These are phyloP conservation scores for Saturnia japonica DNA, from an alignment of 2,888 invertebrate genomes.

Conservation along the genomic window DNA sequence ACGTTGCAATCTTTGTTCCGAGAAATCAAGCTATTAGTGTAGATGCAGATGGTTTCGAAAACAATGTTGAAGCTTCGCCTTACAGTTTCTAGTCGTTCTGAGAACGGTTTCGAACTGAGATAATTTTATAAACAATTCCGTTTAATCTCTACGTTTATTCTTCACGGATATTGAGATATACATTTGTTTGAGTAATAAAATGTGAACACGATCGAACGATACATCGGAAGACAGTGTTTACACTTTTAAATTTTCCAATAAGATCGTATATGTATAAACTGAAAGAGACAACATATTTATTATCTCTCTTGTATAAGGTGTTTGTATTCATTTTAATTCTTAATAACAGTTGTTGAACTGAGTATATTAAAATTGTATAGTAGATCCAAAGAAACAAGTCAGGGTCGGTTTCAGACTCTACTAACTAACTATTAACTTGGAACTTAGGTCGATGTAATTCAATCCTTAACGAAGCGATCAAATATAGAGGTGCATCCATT, in stretches of 20 bases:
- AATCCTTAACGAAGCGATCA: conserved; percentile 43
- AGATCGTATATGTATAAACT: too few relatives aligned
- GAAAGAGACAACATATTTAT: too few relatives aligned
- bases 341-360: too few relatives aligned
- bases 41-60: neutral
- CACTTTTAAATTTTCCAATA: too few relatives aligned
- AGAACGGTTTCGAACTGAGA: neutral
- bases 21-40: conserved; percentile 10
- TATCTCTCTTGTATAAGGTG: too few relatives aligned
- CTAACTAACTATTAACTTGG: neutral
- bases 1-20: conserved; percentile 23
- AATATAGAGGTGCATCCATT: conserved; percentile 36
- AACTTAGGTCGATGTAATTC: conserved; percentile 29
- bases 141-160: neutral
- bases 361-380: too few relatives aligned
- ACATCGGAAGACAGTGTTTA: too few relatives aligned
- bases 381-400: neutral
- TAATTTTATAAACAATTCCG: neutral
- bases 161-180: neutral
- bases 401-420: neutral
- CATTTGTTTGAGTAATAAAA: too few relatives aligned
- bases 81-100: neutral
- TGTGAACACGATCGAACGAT: too few relatives aligned
- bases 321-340: too few relatives aligned
- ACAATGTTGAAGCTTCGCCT: neutral